phyloP scores from a whole-genome alignment of 2,888 invertebrate genomes.

The Synanthedon formicaeformis region DNA sequence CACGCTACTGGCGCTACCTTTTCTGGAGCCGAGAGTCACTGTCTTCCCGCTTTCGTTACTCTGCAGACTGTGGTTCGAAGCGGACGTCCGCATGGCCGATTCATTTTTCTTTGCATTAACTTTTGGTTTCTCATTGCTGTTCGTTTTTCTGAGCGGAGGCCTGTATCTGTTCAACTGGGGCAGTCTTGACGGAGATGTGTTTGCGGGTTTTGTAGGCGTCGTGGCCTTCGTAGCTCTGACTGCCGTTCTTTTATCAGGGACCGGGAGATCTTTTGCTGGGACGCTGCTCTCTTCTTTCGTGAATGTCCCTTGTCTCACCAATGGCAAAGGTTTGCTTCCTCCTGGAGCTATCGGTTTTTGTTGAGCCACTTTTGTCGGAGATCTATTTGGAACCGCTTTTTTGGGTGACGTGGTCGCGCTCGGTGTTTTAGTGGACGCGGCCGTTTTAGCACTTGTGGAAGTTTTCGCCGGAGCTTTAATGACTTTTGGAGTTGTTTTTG shows the following conservation, averaged over 20 bases:
- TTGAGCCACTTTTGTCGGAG: conserved; percentile 33
- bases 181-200: conserved; percentile 57
- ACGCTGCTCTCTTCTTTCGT: conserved; percentile 82
- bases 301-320: conserved; percentile 91
- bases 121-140: conserved; percentile 25
- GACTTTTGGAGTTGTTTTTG: conserved; percentile 19
- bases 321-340: conserved; percentile 53
- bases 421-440: conserved; percentile 30
- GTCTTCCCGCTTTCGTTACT: conserved; percentile 63
- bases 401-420: conserved; percentile 48
- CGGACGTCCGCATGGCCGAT: conserved; percentile 51
- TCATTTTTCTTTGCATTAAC: conserved; percentile 27
- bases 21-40: conserved; percentile 41
- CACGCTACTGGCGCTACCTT: conserved; percentile 68
- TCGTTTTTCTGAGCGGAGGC: conserved; percentile 29
- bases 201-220: conserved; percentile 34
- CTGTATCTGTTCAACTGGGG: conserved; percentile 42
- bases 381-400: conserved; percentile 35
- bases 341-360: conserved; percentile 32
- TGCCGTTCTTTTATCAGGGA: conserved; percentile 34
- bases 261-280: conserved; percentile 43
- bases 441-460: conserved; percentile 38
- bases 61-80: conserved; percentile 70
- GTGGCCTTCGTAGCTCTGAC: conserved; percentile 27
- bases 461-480: conserved; percentile 30